Evolutionary conservation across 2,113 vertebrate species (phyloP).

Genomic region (Cheilinus undulatus): DNA sequence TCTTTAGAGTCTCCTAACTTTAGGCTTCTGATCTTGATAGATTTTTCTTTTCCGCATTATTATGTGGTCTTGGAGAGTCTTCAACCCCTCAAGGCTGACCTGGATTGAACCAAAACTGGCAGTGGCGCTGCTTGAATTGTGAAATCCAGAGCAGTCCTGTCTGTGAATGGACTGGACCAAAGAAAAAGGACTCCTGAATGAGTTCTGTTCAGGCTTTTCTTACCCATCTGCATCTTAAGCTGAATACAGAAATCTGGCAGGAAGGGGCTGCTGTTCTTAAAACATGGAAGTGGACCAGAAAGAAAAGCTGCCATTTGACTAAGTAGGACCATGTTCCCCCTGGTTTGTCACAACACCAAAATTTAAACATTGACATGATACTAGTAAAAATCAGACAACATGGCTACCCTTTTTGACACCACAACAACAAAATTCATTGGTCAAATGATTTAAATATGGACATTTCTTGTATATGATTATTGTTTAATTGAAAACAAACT

Average conservation of each 20-base stretch:
- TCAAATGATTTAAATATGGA: too few species aligned
- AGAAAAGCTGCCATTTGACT: conserved; percentile 41
- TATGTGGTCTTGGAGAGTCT: conserved; percentile 35
- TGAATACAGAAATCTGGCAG: conserved; percentile 30
- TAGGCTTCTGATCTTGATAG: conserved; percentile 41
- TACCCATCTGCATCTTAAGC: conserved; percentile 18
- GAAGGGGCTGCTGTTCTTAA: conserved; percentile 3
- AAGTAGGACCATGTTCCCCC: conserved; percentile 31
- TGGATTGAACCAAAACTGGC: conserved; percentile 49
- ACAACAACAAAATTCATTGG: too few species aligned
- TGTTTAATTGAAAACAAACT: too few species aligned
- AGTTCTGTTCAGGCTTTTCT: conserved; percentile 39
- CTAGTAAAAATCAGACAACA: too few species aligned
- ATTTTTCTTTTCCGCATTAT: conserved; percentile 34
- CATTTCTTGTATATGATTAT: too few species aligned
- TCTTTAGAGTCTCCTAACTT: conserved; percentile 36
- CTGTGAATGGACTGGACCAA: conserved; percentile 39
- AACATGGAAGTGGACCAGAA: conserved; percentile 28
- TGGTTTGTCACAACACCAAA: too few species aligned
- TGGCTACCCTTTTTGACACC: too few species aligned
- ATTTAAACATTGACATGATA: too few species aligned
- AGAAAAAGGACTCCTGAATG: conserved; percentile 49
- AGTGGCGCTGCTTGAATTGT: conserved; percentile 11
- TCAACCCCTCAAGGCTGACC: conserved; percentile 39
- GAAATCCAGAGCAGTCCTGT: conserved; percentile 35